These are phyloP conservation scores for Scaptodrosophila lebanonensis DNA, from an alignment of 1,140 invertebrate species.

Conservation along the genomic window DNA sequence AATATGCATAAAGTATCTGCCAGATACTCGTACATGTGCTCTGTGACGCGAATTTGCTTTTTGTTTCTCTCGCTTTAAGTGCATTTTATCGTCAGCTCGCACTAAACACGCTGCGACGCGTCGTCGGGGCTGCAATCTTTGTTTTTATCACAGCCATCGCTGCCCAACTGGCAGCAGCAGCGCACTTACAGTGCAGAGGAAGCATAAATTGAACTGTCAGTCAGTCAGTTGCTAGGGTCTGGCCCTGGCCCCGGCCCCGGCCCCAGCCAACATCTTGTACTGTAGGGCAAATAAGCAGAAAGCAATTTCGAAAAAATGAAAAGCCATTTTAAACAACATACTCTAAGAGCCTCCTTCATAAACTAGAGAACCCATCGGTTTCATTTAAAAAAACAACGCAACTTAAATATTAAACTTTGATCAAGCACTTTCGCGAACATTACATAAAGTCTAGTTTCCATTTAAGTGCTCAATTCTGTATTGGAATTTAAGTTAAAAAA, in stretches of 20 bases:
- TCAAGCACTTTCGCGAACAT: no score
- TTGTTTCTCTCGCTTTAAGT: slow-evolving; percentile 47
- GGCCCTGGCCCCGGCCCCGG: slow-evolving; percentile 11
- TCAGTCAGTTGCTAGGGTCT: slow-evolving; percentile 31
- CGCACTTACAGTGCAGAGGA: slow-evolving; percentile 56
- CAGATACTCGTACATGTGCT: slow-evolving; percentile 53
- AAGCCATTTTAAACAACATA: no score
- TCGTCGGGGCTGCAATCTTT: slow-evolving; percentile 66
- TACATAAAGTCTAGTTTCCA: no score
- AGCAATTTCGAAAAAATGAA: no score
- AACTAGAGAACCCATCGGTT: no score
- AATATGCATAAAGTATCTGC: slow-evolving; percentile 55
- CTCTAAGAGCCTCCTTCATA: no score
- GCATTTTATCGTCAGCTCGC: slow-evolving; percentile 64
- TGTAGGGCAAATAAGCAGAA: no score
- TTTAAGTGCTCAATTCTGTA: no score
- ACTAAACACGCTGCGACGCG: slow-evolving; percentile 55
- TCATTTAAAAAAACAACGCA: no score
- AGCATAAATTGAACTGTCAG: slow-evolving; percentile 74
- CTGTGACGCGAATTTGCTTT: slow-evolving; percentile 19
- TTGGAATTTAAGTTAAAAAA: no score
- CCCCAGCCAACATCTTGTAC: no score
- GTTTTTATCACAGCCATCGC: slow-evolving; percentile 53
- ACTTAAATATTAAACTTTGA: no score
- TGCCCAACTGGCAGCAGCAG: slow-evolving; percentile 25